Evolutionary conservation across 2,888 invertebrate species (phyloP).

Genomic region (Micropterix aruncella): DNA sequence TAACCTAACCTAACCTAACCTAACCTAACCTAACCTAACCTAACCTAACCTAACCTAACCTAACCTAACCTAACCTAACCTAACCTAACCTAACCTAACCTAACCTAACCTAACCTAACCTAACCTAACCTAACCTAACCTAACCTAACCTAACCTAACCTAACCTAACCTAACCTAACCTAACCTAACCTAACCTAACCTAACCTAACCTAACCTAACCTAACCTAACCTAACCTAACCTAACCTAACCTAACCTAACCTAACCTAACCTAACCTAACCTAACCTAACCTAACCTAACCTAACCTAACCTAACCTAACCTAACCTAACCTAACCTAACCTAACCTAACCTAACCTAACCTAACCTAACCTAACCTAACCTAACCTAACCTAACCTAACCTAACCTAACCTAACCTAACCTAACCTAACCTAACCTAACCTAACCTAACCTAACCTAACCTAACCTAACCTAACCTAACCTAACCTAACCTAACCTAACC

Average conservation of each 20-base stretch:
- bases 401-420: background rate
- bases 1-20: constrained; percentile 10
- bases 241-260: constrained; percentile 10
- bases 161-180: constrained; percentile 9
- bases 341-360: constrained; percentile 10
- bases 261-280: constrained; percentile 10
- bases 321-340: constrained; percentile 9
- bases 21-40: constrained; percentile 8
- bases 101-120: constrained; percentile 5
- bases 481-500: constrained; percentile 1
- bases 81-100: constrained; percentile 10
- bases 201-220: constrained; percentile 9
- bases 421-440: constrained; percentile 3
- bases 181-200: constrained; percentile 7
- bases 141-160: constrained; percentile 10
- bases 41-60: constrained; percentile 7
- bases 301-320: constrained; percentile 9
- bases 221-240: constrained; percentile 9
- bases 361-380: constrained; percentile 10
- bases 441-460: background rate
- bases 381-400: constrained; percentile 8
- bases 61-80: constrained; percentile 11
- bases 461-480: background rate
- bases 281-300: constrained; percentile 8
- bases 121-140: constrained; percentile 11